These are phyloP conservation scores for Astyanax mexicanus DNA, from an alignment of 2,797 vertebrate species.

Conservation along the genomic window DNA sequence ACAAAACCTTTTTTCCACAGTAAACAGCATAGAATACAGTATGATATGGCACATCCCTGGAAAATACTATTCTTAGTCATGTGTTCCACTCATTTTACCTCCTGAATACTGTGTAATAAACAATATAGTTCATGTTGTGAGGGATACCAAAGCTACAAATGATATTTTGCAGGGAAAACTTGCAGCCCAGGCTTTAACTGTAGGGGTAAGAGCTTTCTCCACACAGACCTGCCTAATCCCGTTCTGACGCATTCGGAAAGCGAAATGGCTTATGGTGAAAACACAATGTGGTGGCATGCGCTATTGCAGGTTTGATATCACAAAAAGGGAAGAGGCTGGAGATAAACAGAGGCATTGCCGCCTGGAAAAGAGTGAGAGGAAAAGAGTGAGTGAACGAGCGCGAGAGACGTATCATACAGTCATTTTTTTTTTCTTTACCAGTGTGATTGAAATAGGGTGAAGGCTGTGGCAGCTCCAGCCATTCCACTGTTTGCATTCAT, in stretches of 20 bases:
- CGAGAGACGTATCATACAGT: constrained; percentile 79
- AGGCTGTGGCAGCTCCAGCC: constrained; percentile 42
- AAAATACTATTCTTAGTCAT: no score
- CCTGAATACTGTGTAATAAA: no score
- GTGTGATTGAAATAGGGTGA: constrained; percentile 72
- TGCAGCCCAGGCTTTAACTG: no score
- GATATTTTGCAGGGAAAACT: no score
- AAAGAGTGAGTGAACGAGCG: constrained; percentile 59
- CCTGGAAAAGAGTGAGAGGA: constrained; percentile 57
- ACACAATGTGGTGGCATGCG: constrained; percentile 42
- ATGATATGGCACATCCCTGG: no score
- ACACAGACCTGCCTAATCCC: background rate
- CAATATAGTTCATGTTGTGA: no score
- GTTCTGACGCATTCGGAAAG: constrained; percentile 30
- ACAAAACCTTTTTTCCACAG: no score
- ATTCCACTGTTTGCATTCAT: constrained; percentile 63
- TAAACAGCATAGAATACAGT: no score
- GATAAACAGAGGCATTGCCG: constrained; percentile 55
- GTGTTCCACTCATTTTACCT: no score
- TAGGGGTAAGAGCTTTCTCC: background rate
- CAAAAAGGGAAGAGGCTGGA: constrained; percentile 44
- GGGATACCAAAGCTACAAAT: no score
- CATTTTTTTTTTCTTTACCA: constrained; percentile 84
- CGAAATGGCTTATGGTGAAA: constrained; percentile 33
- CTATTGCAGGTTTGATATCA: constrained; percentile 49